Base-by-base conservation (phyloP, 2,888 invertebrate genomes). In the Trichopoda pennipes region DNA sequence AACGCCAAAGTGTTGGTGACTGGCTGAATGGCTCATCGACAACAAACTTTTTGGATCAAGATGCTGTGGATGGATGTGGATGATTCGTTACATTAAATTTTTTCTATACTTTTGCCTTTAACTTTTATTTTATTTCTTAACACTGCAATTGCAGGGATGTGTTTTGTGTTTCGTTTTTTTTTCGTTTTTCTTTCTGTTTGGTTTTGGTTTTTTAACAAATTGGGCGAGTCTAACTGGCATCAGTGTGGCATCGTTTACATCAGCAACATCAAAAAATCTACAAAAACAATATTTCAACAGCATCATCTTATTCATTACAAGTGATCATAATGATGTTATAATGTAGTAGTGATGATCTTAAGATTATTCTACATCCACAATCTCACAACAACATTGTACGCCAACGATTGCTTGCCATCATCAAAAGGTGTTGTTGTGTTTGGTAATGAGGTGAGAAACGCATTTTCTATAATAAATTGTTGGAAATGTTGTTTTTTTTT, bases 401-500 rank as follows among this genome's bases (percentile, higher is more conserved):
- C 23, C 49, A 56, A 2, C n/a, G 63, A 64, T 42, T 2, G 17
- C 23, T 70, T 51, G 69, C 64, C 38, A 64, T 42, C 53, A 38
- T 64, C 77, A 32, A 78, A 70, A 78, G 51, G 75, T 79, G 75
- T 56, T 79, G 72, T 73, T 72, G 75, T 79, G 28, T 68, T 73
- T 32, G 68, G 68, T 82, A 79, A 82, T 82, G 79, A 82, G 82
- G 75, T 79, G 79, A 79, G 75, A 76, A 79, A 73, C 76, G 72
- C 75, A 79, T 74, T 76, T 79, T 75, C 19, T 58, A 49, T 70
- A 68, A 76, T 42, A 63, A 17, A 75, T 63, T 60, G 49, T 21
- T 49, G 47, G 49, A n/a, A 68, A 76, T 81, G 49, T 72, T 66
- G n/a, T n/a, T n/a, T n/a, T n/a, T n/a, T n/a, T n/a, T n/a, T n/a